Conservation (phyloP, 2,888 invertebrate species). For the Brachyptera putata region DNA sequence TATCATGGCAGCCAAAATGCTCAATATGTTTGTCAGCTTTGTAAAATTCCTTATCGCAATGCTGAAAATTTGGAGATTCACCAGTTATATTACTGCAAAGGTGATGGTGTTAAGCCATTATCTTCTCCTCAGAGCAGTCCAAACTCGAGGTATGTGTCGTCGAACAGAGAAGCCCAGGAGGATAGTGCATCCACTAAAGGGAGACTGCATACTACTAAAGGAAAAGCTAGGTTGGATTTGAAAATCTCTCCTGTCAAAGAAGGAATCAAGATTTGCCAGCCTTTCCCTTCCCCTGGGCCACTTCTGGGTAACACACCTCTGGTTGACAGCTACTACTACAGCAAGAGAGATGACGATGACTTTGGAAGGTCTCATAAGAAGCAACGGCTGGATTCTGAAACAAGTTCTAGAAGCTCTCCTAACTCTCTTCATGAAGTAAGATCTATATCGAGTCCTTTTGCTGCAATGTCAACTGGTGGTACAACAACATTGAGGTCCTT, state of each 20-base stretch:
- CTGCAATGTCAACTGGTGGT: constrained; percentile 31
- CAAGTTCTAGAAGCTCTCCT: constrained; percentile 1
- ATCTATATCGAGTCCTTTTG: neutral
- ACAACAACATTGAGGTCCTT: constrained; percentile 51
- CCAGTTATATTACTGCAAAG: constrained; percentile 74
- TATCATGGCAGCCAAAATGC: constrained; percentile 38
- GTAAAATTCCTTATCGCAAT: constrained; percentile 73
- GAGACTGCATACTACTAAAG: neutral
- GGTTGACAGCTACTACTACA: constrained; percentile 58
- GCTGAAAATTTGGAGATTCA: constrained; percentile 78
- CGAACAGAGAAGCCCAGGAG: neutral
- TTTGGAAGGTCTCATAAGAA: constrained; percentile 19
- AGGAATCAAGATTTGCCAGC: constrained; percentile 38
- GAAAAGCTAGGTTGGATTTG: neutral
- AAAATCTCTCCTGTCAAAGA: constrained; percentile 20
- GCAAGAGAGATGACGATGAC: neutral
- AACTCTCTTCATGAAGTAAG: neutral
- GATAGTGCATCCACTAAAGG: neutral
- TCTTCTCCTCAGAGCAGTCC: constrained; percentile 25
- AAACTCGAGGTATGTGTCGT: neutral
- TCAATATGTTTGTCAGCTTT: constrained; percentile 68
- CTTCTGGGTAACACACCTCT: constrained; percentile 75
- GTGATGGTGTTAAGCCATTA: constrained; percentile 38
- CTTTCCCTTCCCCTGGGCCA: constrained; percentile 78
- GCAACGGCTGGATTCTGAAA: constrained; percentile 25